Base-by-base conservation (phyloP, 2,113 vertebrate genomes). In the Psephotus haematonotus region DNA sequence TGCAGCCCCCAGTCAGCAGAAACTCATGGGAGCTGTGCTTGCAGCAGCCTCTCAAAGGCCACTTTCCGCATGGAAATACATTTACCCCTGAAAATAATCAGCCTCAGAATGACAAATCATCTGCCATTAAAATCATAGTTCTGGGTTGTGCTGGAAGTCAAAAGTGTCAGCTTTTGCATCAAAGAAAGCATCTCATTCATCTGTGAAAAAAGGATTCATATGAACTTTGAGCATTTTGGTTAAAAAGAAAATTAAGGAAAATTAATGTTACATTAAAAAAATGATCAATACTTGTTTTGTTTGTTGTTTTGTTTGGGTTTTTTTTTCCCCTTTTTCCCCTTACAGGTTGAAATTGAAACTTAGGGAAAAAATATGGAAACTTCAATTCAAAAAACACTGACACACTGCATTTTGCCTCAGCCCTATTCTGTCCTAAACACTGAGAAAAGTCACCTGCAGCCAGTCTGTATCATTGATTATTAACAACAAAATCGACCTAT, bases 101-200 rank as follows among this genome's bases (percentile, higher is more conserved):
- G 60, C 47, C 80, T 33, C 7, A 5, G 49, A 75, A 50, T 33
- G 60, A 93, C 60, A 86, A 74, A 88, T 84, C 83, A 78, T 13
- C 17, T 55, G 71, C 47, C 60, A 60, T 92, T 86, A 92, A 94
- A 88, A 94, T 77, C 91, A 93, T 20, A 50, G 60, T 55, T 92
- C 59, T 81, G 46, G 37, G 31, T 15, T 86, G n/a, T n/a, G 76
- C 79, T 86, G 46, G 53, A 94, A 88, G 76, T 62, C 59, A 90
- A 88, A 92, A 65, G 25, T 18, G 53, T 74, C 85, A 74, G 53
- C 17, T 91, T 67, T 81, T 11, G 17, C 37, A 52, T 88, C 60
- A 81, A 64, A 93, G 4, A 65, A 39, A 82, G 16, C 12, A 41
- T 7, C 43, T 53, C 7, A 50, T 67, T 81, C 0, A 1, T 33